A percentile compares a stretch with the other conserved stretches of the same genome.
Conservation (phyloP, 1,140 invertebrate species). For the Neoseiulus cucumeris region DNA sequence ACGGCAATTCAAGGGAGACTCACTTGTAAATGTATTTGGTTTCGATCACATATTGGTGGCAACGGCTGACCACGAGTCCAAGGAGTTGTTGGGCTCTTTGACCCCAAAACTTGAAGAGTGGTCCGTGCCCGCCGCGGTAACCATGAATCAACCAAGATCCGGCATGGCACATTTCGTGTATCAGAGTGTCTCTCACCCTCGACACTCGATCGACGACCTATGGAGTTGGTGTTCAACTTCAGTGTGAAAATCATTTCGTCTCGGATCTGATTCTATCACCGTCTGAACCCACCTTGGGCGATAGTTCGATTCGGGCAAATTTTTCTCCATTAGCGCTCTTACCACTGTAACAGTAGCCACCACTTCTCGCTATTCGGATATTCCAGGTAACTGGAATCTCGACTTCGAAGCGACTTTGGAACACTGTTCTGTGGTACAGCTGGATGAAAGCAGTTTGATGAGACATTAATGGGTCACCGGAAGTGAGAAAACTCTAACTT, state of each 20-base stretch:
- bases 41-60: background rate
- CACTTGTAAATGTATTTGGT: background rate
- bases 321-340: constrained; percentile 23
- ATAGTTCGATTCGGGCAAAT: constrained; percentile 35
- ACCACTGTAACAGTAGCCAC: constrained; percentile 41
- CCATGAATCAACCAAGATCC: background rate
- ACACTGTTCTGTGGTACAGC: background rate
- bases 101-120: constrained; percentile 6
- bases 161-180: constrained; percentile 1
- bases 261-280: too few relatives aligned
- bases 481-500: background rate
- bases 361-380: constrained; percentile 48
- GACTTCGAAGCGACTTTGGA: constrained; percentile 13
- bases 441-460: background rate
- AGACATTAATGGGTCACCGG: background rate
- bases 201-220: constrained; percentile 20
- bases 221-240: constrained; percentile 24
- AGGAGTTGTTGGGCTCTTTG: background rate
- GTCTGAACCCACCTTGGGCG: constrained; percentile 31
- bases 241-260: too few relatives aligned
- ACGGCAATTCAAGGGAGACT: background rate
- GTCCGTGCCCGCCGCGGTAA: background rate
- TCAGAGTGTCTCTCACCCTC: background rate
- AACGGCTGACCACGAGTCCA: background rate
- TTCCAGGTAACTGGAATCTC: constrained; percentile 54